Percentiles rank a stretch among this genome's conserved stretches.
phyloP scores from a whole-genome alignment of 1,140 invertebrate genomes.

The Eulimnadia texana region DNA sequence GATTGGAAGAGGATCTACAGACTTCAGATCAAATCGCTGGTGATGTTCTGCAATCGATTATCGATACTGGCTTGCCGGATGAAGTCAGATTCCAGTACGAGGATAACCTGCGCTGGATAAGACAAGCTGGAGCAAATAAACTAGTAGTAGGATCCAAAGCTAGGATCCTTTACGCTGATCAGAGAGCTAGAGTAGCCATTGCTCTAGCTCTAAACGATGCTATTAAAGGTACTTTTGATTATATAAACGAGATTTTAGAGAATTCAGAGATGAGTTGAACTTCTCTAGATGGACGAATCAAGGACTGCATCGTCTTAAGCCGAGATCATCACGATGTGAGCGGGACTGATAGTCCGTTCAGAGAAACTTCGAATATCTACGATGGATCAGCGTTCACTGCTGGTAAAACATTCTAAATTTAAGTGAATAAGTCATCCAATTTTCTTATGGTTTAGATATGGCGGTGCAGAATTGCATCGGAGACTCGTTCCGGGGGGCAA shows the following conservation, averaged over 20 bases:
- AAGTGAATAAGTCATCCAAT: slow-evolving; percentile 11
- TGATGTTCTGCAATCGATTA: slow-evolving; percentile 35
- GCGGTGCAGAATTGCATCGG: slow-evolving; percentile 52
- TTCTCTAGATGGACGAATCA: slow-evolving; percentile 15
- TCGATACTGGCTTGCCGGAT: slow-evolving; percentile 23
- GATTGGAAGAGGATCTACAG: slow-evolving; percentile 35
- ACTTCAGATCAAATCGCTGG: slow-evolving; percentile 43
- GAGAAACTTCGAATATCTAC: slow-evolving; percentile 50
- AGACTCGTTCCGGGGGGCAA: slow-evolving; percentile 48
- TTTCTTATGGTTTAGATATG: slow-evolving; percentile 38
- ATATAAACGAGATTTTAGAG: too few species aligned
- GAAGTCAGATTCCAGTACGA: slow-evolving; percentile 37
- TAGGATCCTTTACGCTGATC: slow-evolving; percentile 48
- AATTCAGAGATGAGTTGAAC: slow-evolving; percentile 3
- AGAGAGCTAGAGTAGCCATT: slow-evolving; percentile 36
- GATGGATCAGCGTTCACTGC: slow-evolving; percentile 51
- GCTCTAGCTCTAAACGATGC: slow-evolving; percentile 47
- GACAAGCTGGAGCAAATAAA: slow-evolving; percentile 40
- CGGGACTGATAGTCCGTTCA: slow-evolving; percentile 49
- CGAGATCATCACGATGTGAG: slow-evolving; percentile 56
- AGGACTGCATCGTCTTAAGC: slow-evolving; percentile 45
- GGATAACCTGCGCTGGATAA: slow-evolving; percentile 50
- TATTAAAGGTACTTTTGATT: slow-evolving; percentile 23
- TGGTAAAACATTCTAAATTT: slow-evolving; percentile 24
- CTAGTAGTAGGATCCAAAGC: slow-evolving; percentile 49